phyloP scores from a whole-genome alignment of 2,888 invertebrate genomes.

The Myathropa florea region DNA sequence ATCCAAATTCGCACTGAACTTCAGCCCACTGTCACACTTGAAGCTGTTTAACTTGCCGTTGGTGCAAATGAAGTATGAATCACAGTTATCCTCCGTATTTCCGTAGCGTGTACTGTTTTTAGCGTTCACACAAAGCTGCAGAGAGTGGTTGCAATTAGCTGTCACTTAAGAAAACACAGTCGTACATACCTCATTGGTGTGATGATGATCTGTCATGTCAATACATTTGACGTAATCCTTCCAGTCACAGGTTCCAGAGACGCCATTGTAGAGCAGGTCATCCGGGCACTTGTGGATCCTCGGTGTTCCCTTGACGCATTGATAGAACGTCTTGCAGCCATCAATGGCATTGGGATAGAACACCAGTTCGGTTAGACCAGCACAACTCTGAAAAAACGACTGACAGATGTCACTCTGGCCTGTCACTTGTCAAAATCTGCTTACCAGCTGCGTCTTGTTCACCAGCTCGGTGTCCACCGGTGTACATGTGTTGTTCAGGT shows the following conservation, averaged over 20 bases:
- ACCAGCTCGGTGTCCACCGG: slow-evolving; percentile 6
- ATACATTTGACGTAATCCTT: slow-evolving; percentile 57
- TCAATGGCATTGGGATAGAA: slow-evolving; percentile 73
- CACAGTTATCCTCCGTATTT: slow-evolving; percentile 69
- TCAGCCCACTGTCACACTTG: slow-evolving; percentile 35
- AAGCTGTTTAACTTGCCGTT: slow-evolving; percentile 32
- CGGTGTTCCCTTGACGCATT: slow-evolving; percentile 71
- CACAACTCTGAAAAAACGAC: slow-evolving; percentile 67
- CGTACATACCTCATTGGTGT: background rate
- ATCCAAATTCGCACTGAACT: slow-evolving; percentile 11
- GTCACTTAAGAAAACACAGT: background rate
- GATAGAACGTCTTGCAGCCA: slow-evolving; percentile 74
- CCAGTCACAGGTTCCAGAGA: slow-evolving; percentile 68
- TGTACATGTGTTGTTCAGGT: slow-evolving; percentile 74
- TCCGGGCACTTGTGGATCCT: slow-evolving; percentile 72
- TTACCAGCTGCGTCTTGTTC: slow-evolving; percentile 33
- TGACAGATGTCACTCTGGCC: no score
- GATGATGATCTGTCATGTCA: background rate
- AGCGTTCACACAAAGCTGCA: slow-evolving; percentile 50
- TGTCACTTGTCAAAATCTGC: background rate
- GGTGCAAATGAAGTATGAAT: slow-evolving; percentile 71
- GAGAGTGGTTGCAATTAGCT: background rate
- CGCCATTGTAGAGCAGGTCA: slow-evolving; percentile 71
- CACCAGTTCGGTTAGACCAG: slow-evolving; percentile 55
- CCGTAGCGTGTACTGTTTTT: slow-evolving; percentile 58